Conservation (phyloP, 2,797 vertebrate genomes). For the Spinus pinus region DNA sequence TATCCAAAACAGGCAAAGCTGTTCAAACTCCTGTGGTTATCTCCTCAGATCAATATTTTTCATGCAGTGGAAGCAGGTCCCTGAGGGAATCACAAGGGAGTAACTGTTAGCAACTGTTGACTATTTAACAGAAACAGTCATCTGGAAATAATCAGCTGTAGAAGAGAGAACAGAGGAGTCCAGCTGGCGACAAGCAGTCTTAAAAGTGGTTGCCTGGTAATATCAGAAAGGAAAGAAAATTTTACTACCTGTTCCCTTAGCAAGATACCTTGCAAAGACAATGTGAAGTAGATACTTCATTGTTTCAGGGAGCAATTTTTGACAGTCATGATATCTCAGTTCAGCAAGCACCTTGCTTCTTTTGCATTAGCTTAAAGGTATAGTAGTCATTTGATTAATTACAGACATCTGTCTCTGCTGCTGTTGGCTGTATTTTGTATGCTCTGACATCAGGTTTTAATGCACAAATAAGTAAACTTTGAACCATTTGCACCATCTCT, state of each 20-base stretch:
- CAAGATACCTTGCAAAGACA: not conserved
- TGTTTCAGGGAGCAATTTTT: not conserved
- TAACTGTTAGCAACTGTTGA: not conserved
- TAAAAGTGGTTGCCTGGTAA: not conserved
- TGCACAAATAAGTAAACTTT: not conserved
- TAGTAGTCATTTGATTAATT: not conserved
- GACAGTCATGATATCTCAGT: not conserved
- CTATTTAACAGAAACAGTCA: conserved; percentile 2
- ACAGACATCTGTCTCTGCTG: not conserved
- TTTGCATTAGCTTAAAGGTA: not conserved
- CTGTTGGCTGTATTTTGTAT: not conserved
- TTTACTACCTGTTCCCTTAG: not conserved
- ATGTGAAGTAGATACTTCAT: not conserved
- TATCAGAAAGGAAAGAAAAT: not conserved
- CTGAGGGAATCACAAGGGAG: not conserved
- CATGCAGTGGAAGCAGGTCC: not conserved
- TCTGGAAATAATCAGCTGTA: not conserved
- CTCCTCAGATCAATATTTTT: not conserved
- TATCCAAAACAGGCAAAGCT: not conserved
- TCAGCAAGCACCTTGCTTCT: not conserved
- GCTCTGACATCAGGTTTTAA: not conserved
- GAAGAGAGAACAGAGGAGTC: not conserved
- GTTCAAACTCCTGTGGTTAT: not conserved
- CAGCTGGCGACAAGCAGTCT: not conserved
- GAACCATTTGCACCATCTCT: not conserved